Evolutionary conservation across 2,888 invertebrate genomes (phyloP).

Genomic region (Bedellia somnulentella): DNA sequence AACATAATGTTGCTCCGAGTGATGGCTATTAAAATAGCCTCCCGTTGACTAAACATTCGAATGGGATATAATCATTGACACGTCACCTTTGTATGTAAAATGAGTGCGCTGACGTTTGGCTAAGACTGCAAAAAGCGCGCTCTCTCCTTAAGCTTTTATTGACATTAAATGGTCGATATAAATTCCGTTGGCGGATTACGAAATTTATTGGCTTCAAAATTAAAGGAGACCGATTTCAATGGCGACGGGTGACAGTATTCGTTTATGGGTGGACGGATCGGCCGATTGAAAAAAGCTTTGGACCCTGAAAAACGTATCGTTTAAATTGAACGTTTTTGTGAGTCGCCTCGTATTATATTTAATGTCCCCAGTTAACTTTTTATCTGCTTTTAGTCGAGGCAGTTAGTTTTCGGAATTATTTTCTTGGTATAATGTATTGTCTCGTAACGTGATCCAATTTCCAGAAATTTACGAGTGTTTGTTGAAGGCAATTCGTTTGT

Average conservation of each 20-base stretch:
- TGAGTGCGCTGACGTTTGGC: conserved; percentile 30
- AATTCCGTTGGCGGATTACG: conserved; percentile 55
- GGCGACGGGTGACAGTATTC: conserved; percentile 43
- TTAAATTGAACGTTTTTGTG: conserved; percentile 26
- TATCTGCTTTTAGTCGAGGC: neutral
- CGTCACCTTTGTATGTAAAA: conserved; percentile 52
- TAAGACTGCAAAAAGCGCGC: conserved; percentile 27
- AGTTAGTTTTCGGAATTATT: neutral
- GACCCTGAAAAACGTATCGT: conserved; percentile 27
- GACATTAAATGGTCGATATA: conserved; percentile 56
- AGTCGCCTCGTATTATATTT: conserved; percentile 13
- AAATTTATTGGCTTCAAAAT: conserved; percentile 58
- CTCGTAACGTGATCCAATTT: no score
- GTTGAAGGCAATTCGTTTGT: no score
- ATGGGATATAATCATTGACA: conserved; percentile 26
- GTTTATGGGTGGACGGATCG: conserved; percentile 33
- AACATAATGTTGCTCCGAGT: neutral
- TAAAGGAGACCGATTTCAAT: conserved; percentile 58
- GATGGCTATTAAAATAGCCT: neutral
- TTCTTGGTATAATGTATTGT: no score
- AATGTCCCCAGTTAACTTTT: conserved; percentile 4
- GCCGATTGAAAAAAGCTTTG: conserved; percentile 23
- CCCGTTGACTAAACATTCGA: neutral
- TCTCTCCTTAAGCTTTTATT: conserved; percentile 31
- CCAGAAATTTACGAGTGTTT: no score